phyloP scores from a whole-genome alignment of 2,888 invertebrate species.

The Serrognathus titanus region DNA sequence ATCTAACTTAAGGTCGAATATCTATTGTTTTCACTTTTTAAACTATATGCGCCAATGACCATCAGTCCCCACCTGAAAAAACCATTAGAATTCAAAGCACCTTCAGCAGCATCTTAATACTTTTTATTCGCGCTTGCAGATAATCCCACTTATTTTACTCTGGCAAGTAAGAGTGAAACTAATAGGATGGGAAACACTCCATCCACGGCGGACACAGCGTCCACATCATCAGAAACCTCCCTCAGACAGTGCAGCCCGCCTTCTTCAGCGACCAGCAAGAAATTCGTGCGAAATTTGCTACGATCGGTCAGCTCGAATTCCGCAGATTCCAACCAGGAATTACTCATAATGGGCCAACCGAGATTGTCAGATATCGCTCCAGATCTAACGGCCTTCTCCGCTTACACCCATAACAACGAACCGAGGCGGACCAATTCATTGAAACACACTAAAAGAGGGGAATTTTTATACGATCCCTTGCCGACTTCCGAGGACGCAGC shows the following conservation, averaged over 20 bases:
- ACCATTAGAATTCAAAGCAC: conserved; percentile 25
- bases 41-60: not conserved
- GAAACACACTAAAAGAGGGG: conserved; percentile 27
- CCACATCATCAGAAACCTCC: conserved; percentile 32
- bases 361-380: conserved; percentile 68
- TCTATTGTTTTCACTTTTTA: too few species aligned
- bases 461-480: conserved; percentile 38
- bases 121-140: conserved; percentile 55
- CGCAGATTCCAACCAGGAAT: conserved; percentile 59
- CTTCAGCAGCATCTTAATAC: conserved; percentile 3
- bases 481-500: conserved; percentile 41
- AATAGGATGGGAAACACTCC: conserved; percentile 27
- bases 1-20: too few species aligned
- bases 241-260: conserved; percentile 39
- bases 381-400: conserved; percentile 44
- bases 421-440: conserved; percentile 38
- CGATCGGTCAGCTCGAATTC: conserved; percentile 65
- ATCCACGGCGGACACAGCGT: conserved; percentile 25
- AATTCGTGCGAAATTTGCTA: conserved; percentile 54
- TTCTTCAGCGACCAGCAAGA: conserved; percentile 18
- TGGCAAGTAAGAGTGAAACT: conserved; percentile 50
- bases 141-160: conserved; percentile 75
- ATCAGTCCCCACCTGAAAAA: conserved; percentile 1
- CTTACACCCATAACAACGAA: conserved; percentile 34
- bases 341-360: conserved; percentile 67